Base-by-base conservation (phyloP, 2,113 vertebrate genomes). In the Corydoras sp. region DNA sequence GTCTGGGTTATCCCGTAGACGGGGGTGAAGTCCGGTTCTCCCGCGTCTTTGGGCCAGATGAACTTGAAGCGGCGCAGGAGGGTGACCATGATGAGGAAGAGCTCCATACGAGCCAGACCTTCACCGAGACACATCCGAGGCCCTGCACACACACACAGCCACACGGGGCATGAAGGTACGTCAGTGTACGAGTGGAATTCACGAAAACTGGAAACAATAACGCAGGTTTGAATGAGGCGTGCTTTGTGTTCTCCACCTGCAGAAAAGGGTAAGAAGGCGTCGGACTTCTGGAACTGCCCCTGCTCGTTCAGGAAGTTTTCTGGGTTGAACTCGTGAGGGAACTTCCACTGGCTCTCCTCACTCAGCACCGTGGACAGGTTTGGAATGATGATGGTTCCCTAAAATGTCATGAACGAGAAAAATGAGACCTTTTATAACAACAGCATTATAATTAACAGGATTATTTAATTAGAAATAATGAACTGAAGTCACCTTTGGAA, bases 241-340 rank as follows among this genome's bases (percentile, higher is more conserved):
- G 66, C n/a, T 0, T 4, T 14, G 32, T 35, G 32, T 35, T 35
- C 32, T 35, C 62, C 76, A 92, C 93, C 92, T 83, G 88, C 80
- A 65, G 90, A 92, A 83, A 94, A 94, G n/a, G 92, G 91, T n/a
- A 93, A 14, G 79, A 94, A 93, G 63, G 90, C 90, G 2, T 91
- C 89, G 2, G 50, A 83, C 71, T 88, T 93, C 84, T 87, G 80
- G 69, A 93, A 91, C 59, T 48, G 58, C 24, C 88, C 89, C 0
- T 87, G 78, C 0, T 77, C 73, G 13, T 92, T 87, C 60, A 94
- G 88, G 76, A 94, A 93, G 78, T 92, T 90, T 24, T 82, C 75
- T 0, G 92, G 92, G 54, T 88, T 82, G n/a, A n/a, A n/a, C n/a
- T 81, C 79, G 0, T 85, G 75, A 49, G 92, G 91, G 65, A 87